Evolutionary conservation across 1,140 invertebrate species (phyloP).

Genomic region (Brachionus asplanchnoidis): DNA sequence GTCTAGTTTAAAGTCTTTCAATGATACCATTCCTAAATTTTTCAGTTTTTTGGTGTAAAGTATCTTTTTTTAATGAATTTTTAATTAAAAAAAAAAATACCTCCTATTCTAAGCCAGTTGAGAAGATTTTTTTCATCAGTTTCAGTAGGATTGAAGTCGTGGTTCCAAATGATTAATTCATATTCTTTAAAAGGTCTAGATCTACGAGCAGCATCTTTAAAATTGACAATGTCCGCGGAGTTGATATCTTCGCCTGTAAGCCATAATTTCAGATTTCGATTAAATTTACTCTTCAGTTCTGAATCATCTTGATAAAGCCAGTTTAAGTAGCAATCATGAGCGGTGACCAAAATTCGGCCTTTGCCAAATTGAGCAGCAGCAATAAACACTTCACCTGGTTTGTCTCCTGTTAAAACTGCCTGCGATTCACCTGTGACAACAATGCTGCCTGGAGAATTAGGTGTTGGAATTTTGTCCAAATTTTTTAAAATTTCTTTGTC

Average conservation of each 20-base stretch:
- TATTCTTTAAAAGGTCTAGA: neutral
- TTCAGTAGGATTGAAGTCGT: neutral
- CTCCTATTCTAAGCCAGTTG: neutral
- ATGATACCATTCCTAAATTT: too few relatives aligned
- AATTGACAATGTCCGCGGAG: neutral
- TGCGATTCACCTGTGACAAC: slow-evolving; percentile 4
- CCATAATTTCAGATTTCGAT: neutral
- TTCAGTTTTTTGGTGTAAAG: too few relatives aligned
- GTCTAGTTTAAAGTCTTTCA: too few relatives aligned
- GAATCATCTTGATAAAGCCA: neutral
- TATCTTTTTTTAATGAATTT: neutral
- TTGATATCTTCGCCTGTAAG: neutral
- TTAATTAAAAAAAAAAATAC: neutral
- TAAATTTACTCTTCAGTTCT: neutral
- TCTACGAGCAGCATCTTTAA: neutral
- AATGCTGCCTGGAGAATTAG: neutral
- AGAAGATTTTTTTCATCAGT: neutral
- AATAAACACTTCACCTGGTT: neutral
- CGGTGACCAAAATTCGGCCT: neutral
- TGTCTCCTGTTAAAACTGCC: neutral
- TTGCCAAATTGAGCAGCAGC: neutral
- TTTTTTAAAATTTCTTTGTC: slow-evolving; percentile 14
- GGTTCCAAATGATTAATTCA: slow-evolving; percentile 17
- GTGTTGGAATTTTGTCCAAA: slow-evolving; percentile 15
- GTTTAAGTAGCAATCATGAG: slow-evolving; percentile 16